Evolutionary conservation across 2,113 vertebrate species (phyloP).

Genomic region (Odocoileus hemionus): DNA sequence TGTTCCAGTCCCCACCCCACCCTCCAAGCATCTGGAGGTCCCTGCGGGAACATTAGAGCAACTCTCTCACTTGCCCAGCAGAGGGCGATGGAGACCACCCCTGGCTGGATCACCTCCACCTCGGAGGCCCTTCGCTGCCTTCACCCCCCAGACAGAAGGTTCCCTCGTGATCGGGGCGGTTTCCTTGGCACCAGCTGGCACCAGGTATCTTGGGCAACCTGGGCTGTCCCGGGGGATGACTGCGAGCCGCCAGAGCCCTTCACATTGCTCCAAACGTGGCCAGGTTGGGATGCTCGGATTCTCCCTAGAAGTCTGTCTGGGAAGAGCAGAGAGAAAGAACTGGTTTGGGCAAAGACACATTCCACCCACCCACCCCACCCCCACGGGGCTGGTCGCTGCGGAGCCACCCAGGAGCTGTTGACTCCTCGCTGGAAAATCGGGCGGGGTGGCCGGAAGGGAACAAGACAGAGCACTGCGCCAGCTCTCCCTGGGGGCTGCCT

Average conservation of each 20-base stretch:
- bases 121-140: not conserved
- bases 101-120: not conserved
- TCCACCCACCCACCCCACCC: not conserved
- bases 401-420: slow-evolving; percentile 44
- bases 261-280: not conserved
- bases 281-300: not conserved
- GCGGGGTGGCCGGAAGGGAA: slow-evolving; percentile 44
- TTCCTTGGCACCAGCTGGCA: not conserved
- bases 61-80: slow-evolving; percentile 65
- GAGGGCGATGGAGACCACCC: slow-evolving; percentile 72
- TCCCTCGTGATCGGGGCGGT: slow-evolving; percentile 8
- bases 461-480: not conserved
- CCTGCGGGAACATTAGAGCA: not conserved
- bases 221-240: not conserved
- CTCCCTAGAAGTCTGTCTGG: not conserved
- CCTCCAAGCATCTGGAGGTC: not conserved
- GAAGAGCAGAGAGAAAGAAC: not conserved
- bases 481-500: slow-evolving; percentile 10
- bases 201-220: not conserved
- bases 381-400: not conserved
- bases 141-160: not conserved
- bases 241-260: not conserved
- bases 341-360: not conserved
- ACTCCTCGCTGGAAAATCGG: not conserved
- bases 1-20: not conserved